Conservation (phyloP, 2,113 vertebrate genomes). For the Leptodactylus fuscus region DNA sequence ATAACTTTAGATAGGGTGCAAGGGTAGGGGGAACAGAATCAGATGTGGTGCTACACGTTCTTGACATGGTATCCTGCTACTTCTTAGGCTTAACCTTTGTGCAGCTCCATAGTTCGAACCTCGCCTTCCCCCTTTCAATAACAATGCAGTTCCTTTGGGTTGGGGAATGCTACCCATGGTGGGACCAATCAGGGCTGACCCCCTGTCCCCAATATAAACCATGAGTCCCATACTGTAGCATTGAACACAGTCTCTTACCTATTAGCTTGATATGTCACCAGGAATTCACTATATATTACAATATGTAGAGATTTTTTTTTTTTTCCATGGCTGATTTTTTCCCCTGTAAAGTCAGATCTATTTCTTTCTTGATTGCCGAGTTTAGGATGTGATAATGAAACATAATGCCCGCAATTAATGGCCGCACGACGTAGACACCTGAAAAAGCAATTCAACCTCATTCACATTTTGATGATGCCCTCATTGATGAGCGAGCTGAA, state of each 20-base stretch:
- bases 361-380: constrained; percentile 6
- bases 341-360: background rate
- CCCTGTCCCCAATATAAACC: background rate
- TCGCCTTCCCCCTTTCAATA: no score
- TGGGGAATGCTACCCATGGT: background rate
- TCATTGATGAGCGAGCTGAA: constrained; percentile 15
- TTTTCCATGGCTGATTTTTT: background rate
- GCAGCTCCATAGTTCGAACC: no score
- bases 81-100: no score
- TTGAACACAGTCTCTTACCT: background rate
- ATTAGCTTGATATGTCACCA: background rate
- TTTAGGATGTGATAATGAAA: background rate
- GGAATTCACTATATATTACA: no score
- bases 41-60: no score
- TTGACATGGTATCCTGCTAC: no score
- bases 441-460: constrained; percentile 32
- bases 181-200: background rate
- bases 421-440: constrained; percentile 4
- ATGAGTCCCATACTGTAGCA: background rate
- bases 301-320: no score
- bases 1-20: no score
- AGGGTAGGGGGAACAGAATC: no score
- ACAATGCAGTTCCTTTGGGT: background rate
- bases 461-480: constrained; percentile 36
- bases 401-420: constrained; percentile 18